A percentile compares a stretch with the other conserved stretches of the same genome.
phyloP scores from a whole-genome alignment of 2,888 invertebrate genomes.

The Prosopocoilus inquinatus region DNA sequence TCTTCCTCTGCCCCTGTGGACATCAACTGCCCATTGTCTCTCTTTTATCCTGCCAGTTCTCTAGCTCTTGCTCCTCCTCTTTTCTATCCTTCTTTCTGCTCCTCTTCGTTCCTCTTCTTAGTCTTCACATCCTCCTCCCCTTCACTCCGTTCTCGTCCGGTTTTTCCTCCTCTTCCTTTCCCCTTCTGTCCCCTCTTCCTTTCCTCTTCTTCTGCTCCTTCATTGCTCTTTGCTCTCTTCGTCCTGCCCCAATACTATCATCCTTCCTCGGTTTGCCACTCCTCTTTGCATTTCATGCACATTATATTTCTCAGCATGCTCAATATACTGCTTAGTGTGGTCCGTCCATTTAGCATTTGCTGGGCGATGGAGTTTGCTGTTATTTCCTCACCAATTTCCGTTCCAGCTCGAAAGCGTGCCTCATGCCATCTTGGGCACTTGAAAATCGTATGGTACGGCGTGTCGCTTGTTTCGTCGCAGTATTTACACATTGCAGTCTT shows the following conservation, averaged over 20 bases:
- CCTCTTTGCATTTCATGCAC: not conserved
- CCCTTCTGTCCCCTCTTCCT: constrained; percentile 6
- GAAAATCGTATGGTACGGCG: too few species aligned
- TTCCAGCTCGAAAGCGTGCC: too few species aligned
- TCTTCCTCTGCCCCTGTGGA: too few species aligned
- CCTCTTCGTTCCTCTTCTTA: not conserved
- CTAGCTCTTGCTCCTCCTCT: not conserved
- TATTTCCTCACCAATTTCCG: too few species aligned
- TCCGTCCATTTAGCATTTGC: too few species aligned
- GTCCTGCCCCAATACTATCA: constrained; percentile 14
- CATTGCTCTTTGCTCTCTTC: constrained; percentile 8
- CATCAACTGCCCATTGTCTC: not conserved
- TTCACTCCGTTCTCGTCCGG: not conserved
- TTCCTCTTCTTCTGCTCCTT: constrained; percentile 8
- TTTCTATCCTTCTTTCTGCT: constrained; percentile 2
- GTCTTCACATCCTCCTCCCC: not conserved
- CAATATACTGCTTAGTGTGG: too few species aligned
- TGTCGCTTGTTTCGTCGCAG: too few species aligned
- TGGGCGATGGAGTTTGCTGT: too few species aligned
- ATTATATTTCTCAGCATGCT: too few species aligned
- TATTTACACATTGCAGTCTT: too few species aligned
- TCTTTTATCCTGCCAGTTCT: constrained; percentile 1
- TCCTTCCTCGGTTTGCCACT: constrained; percentile 13
- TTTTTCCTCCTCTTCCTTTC: not conserved
- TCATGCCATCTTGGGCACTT: too few species aligned